Conservation (phyloP, 2,888 invertebrate species). For the Dusona sp. region DNA sequence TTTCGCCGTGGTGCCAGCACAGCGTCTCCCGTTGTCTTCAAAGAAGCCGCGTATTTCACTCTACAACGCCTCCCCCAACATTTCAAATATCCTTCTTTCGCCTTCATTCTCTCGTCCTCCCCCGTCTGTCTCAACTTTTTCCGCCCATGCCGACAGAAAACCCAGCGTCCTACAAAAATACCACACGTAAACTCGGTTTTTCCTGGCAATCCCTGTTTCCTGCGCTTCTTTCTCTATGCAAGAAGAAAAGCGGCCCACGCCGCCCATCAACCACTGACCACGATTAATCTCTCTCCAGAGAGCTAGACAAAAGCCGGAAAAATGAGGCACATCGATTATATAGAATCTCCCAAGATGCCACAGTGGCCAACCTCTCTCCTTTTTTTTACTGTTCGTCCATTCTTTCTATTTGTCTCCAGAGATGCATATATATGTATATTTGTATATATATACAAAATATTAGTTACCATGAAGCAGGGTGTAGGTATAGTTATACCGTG, state of each 20-base stretch:
- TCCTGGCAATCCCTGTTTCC: conserved; percentile 33
- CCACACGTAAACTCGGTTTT: conserved; percentile 56
- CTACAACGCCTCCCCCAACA: conserved; percentile 52
- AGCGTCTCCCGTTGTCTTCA: conserved; percentile 77
- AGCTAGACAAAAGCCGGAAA: conserved; percentile 80
- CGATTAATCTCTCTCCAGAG: conserved; percentile 77
- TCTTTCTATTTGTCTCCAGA: conserved; percentile 36
- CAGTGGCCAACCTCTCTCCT: conserved; percentile 19
- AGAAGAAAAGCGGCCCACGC: conserved; percentile 52
- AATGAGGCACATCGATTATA: conserved; percentile 80
- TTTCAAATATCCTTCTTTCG: conserved; percentile 20
- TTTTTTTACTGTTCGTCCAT: conserved; percentile 3
- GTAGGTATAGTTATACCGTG: conserved; percentile 12
- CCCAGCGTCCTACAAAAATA: conserved; percentile 61
- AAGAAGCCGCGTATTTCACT: conserved; percentile 75
- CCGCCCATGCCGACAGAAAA: conserved; percentile 55
- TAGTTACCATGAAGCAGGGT: not conserved
- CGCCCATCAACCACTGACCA: conserved; percentile 73
- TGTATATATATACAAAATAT: not conserved
- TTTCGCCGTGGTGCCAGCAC: conserved; percentile 68
- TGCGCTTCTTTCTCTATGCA: conserved; percentile 44
- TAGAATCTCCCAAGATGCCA: conserved; percentile 42
- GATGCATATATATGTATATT: conserved; percentile 11
- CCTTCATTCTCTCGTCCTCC: conserved; percentile 22
- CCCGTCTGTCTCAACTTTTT: conserved; percentile 33